Evolutionary conservation across 2,113 vertebrate species (phyloP), one percentile per base, ranked within the genome.

Genomic region (Lagenorhynchus albirostris): DNA sequence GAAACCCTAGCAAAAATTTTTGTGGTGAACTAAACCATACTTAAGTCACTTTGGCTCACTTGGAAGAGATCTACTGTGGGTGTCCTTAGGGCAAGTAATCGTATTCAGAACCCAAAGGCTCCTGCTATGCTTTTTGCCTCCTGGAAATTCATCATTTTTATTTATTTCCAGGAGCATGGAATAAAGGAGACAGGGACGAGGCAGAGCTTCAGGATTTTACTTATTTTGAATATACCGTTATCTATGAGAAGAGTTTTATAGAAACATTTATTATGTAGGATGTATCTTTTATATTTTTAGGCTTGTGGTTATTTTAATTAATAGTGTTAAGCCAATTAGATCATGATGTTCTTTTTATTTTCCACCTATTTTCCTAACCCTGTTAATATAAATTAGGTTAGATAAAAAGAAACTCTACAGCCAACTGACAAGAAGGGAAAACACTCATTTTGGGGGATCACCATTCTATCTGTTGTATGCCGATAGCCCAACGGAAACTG

Each of bases 401-500:
- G 92, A 81, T 94, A 83, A 89, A 97, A 97, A 97, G 95, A 97
- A 91, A 98, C 94, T 89, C 74, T 96, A 96, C n/a, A 96, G 97
- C 97, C 98, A 98, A 47, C 94, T 99, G 98, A 98, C 98, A 98
- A 86, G 71, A 67, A 98, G 95, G 98, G 97, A 98, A 98, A 97
- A 97, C 98, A 98, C 97, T 96, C 97, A 90, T 95, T 99, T 99
- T 98, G 98, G 97, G 96, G 98, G 98, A 99, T 99, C 98, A 98
- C 97, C 94, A 80, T 98, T 98, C 98, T 97, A 98, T 99, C 98
- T 99, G 98, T 97, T 96, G 26, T 97, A 36, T 95, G 86, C 47
- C 74, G 55, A 41, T 97, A 98, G 98, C 98, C 98, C 98, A 99
- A 97, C 97, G 98, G 98, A 98, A 98, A 98, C 99, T 99, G 98